phyloP scores from a whole-genome alignment of 2,888 invertebrate species.

The Lymantria monacha region DNA sequence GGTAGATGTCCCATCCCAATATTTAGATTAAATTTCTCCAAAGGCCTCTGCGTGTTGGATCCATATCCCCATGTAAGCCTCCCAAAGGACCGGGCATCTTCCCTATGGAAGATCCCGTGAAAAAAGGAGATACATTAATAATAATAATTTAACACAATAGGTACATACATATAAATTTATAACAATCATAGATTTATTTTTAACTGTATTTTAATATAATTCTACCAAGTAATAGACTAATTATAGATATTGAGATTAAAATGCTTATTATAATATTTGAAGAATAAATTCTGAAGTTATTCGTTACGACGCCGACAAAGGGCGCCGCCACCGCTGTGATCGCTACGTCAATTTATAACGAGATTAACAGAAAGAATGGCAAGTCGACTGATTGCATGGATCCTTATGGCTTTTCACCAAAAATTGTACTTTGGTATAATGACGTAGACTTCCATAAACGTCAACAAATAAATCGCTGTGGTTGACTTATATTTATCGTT shows the following conservation, averaged over 20 bases:
- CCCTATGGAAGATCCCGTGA: too few species aligned
- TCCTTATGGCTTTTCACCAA: conserved; percentile 62
- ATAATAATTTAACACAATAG: too few species aligned
- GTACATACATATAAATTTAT: conserved; percentile 24
- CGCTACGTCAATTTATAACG: conserved; percentile 76
- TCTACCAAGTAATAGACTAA: conserved; percentile 48
- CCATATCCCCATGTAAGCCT: too few species aligned
- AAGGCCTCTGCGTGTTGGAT: too few species aligned
- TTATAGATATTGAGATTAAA: conserved; percentile 58
- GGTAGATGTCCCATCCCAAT: too few species aligned
- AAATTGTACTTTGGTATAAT: conserved; percentile 54
- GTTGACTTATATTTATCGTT: conserved; percentile 51
- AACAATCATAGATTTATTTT: conserved; percentile 11
- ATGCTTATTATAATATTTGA: conserved; percentile 63
- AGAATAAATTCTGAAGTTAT: conserved; percentile 60
- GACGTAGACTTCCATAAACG: conserved; percentile 52
- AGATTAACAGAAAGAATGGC: conserved; percentile 77
- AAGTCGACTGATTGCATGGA: conserved; percentile 66
- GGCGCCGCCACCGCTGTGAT: conserved; percentile 44
- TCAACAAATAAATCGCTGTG: conserved; percentile 45
- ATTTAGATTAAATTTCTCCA: too few species aligned
- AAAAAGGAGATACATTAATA: too few species aligned
- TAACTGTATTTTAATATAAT: conserved; percentile 11
- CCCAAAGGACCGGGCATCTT: too few species aligned
- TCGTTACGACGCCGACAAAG: conserved; percentile 73